Evolutionary conservation across 1,140 invertebrate species (phyloP).

Genomic region (Drosophila sechellia): DNA sequence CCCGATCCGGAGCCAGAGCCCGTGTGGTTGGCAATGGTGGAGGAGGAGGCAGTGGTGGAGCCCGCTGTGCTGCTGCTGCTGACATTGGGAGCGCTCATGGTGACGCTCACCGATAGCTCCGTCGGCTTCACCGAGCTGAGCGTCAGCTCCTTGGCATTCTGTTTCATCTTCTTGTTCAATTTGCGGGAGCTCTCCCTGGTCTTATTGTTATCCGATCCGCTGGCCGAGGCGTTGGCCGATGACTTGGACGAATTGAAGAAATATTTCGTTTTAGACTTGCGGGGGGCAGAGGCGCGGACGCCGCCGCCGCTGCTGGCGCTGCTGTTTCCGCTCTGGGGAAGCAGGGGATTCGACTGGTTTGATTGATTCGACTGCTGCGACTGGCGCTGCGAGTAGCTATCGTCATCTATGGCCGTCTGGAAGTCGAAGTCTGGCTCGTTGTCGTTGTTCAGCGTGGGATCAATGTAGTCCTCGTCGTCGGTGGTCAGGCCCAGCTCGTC

Average conservation of each 20-base stretch:
- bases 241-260: slow-evolving; percentile 75
- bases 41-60: slow-evolving; percentile 19
- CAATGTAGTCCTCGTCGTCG: slow-evolving; percentile 95
- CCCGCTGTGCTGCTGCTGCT: slow-evolving; percentile 26
- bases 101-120: slow-evolving; percentile 56
- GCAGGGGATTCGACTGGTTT: slow-evolving; percentile 33
- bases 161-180: slow-evolving; percentile 76
- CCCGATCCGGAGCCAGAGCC: slow-evolving; percentile 30
- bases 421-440: slow-evolving; percentile 72
- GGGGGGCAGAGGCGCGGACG: slow-evolving; percentile 36
- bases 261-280: slow-evolving; percentile 76
- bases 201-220: slow-evolving; percentile 75
- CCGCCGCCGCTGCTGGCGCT: slow-evolving; percentile 74
- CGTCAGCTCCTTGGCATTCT: slow-evolving; percentile 79
- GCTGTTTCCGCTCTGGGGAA: slow-evolving; percentile 68
- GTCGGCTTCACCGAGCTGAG: slow-evolving; percentile 74
- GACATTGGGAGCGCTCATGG: slow-evolving; percentile 17
- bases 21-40: slow-evolving; percentile 23
- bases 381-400: slow-evolving; percentile 48
- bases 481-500: slow-evolving; percentile 96
- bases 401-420: slow-evolving; percentile 70
- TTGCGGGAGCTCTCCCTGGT: slow-evolving; percentile 64
- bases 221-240: slow-evolving; percentile 76
- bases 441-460: slow-evolving; percentile 68
- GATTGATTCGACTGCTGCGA: slow-evolving; percentile 45